phyloP scores from a whole-genome alignment of 2,113 vertebrate species.

The Pontoporia blainvillei region DNA sequence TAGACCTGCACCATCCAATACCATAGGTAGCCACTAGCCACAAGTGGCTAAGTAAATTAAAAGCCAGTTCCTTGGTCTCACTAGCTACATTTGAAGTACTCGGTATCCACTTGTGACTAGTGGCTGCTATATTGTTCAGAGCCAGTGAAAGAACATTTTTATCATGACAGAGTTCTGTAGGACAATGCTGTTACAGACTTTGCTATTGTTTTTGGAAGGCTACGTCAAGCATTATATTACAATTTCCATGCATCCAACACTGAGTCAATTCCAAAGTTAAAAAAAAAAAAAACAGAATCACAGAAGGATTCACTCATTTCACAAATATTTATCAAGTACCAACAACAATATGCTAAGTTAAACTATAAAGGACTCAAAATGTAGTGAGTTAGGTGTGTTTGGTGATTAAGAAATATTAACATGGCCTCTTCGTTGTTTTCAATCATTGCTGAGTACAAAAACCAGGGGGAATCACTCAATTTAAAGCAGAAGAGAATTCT shows the following conservation, averaged over 20 bases:
- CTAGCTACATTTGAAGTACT: neutral
- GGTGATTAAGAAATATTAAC: conserved; percentile 17
- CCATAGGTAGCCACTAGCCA: neutral
- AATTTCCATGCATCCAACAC: neutral
- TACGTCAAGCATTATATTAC: neutral
- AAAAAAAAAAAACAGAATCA: neutral
- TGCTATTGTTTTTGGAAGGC: neutral
- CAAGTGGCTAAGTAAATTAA: neutral
- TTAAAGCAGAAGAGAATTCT: conserved; percentile 1
- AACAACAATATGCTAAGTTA: neutral
- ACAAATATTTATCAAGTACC: conserved; percentile 24
- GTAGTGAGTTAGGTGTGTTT: conserved; percentile 7
- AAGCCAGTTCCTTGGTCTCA: neutral
- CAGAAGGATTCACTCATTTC: neutral
- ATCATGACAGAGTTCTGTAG: neutral
- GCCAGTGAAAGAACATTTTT: neutral
- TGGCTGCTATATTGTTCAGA: neutral
- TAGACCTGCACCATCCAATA: neutral
- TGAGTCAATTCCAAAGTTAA: conserved; percentile 26
- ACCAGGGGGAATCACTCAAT: neutral
- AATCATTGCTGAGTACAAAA: neutral
- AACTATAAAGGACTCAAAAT: conserved; percentile 8
- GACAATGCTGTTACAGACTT: neutral
- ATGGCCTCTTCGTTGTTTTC: neutral
- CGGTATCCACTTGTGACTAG: neutral